Conservation (phyloP, 2,797 vertebrate species). For the Mormyrops boulengeri region DNA sequence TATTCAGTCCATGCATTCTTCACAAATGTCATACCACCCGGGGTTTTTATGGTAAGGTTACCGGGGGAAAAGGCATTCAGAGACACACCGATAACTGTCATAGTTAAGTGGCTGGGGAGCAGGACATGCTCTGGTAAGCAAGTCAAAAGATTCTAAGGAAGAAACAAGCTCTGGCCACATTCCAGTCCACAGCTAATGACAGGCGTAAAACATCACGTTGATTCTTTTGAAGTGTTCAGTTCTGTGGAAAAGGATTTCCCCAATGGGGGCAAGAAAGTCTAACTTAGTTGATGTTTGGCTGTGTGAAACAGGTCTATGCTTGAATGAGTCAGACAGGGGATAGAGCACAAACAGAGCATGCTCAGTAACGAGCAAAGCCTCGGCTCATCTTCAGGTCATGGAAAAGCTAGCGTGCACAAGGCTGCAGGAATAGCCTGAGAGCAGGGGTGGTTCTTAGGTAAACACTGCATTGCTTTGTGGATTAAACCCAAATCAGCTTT, state of each 20-base stretch:
- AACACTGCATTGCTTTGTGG: conserved; percentile 53
- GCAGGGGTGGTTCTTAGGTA: conserved; percentile 34
- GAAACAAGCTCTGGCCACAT: not conserved
- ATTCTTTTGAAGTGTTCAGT: not conserved
- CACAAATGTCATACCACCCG: not conserved
- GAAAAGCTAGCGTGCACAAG: not conserved
- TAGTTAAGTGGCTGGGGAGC: not conserved
- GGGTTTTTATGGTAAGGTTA: not conserved
- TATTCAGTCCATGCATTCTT: not conserved
- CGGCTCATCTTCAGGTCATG: not conserved
- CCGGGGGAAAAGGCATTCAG: not conserved
- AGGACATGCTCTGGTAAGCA: not conserved
- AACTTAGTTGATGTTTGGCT: not conserved
- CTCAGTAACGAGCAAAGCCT: not conserved
- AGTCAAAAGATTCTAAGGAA: not conserved
- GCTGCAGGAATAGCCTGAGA: not conserved
- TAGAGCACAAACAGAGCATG: not conserved
- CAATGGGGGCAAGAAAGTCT: not conserved
- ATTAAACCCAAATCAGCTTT: conserved; percentile 63
- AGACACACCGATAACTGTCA: not conserved
- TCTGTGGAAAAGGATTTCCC: not conserved
- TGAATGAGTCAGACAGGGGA: not conserved
- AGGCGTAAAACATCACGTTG: not conserved
- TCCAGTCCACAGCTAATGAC: not conserved
- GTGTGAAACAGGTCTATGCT: not conserved